Evolutionary conservation across 2,113 vertebrate species (phyloP).

Genomic region (Aythya baeri): DNA sequence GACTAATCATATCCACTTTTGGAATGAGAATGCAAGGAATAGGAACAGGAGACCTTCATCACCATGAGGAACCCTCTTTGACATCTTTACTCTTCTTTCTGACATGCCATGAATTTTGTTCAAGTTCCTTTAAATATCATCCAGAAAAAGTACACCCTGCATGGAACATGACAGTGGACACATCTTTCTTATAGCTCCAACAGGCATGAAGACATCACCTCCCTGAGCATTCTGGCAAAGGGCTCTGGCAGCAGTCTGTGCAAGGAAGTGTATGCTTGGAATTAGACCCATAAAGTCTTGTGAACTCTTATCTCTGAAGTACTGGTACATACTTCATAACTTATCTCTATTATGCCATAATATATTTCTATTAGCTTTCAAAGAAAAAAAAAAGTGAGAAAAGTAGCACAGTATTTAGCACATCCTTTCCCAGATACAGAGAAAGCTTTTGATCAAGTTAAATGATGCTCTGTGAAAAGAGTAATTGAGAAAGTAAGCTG

Average conservation of each 20-base stretch:
- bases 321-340: not conserved
- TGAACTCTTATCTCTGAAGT: not conserved
- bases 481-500: not conserved
- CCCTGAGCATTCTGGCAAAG: not conserved
- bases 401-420: not conserved
- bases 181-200: not conserved
- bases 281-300: not conserved
- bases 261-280: not conserved
- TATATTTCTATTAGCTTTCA: not conserved
- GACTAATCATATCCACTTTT: not conserved
- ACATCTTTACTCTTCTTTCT: not conserved
- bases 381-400: not conserved
- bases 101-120: not conserved
- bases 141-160: not conserved
- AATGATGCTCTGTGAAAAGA: not conserved
- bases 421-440: not conserved
- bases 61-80: not conserved
- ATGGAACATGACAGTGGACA: not conserved
- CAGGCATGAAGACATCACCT: not conserved
- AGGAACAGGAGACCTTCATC: not conserved
- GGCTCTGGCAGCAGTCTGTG: not conserved
- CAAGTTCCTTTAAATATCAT: not conserved
- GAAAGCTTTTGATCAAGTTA: not conserved
- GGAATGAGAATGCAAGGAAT: not conserved
- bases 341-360: not conserved